These are phyloP conservation scores for Erynnis tages DNA, from an alignment of 2,888 invertebrate species.

Conservation along the genomic window DNA sequence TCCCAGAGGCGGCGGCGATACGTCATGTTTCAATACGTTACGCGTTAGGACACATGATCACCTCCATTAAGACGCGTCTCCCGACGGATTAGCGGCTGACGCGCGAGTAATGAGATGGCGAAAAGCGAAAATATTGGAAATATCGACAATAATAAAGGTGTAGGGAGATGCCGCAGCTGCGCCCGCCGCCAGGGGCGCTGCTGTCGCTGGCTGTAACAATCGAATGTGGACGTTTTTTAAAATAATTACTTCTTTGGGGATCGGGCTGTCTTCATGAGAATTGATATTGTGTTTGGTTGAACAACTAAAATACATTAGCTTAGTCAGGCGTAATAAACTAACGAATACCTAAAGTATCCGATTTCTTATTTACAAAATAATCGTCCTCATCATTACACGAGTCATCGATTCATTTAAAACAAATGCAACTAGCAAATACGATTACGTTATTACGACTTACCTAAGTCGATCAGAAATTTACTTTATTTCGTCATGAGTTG, in stretches of 20 bases:
- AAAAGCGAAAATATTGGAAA: conserved; percentile 66
- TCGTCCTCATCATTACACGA: no score
- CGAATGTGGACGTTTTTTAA: conserved; percentile 4
- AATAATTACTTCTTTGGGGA: neutral
- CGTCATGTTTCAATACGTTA: conserved; percentile 77
- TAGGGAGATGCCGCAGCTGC: conserved; percentile 58
- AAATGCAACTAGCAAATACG: no score
- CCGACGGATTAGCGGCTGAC: conserved; percentile 74
- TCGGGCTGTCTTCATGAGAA: neutral
- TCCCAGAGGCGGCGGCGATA: conserved; percentile 70
- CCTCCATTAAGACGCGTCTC: conserved; percentile 74
- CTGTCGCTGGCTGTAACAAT: conserved; percentile 36
- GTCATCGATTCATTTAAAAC: no score
- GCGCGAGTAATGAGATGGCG: conserved; percentile 75
- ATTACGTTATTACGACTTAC: no score
- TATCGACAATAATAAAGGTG: conserved; percentile 63
- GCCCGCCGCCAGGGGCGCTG: conserved; percentile 55
- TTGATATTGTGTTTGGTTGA: no score
- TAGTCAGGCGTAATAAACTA: no score
- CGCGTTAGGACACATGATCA: conserved; percentile 76
- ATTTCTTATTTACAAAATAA: no score
- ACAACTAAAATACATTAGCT: no score
- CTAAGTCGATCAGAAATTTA: no score
- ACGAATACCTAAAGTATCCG: no score
- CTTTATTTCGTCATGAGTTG: no score